Conservation (phyloP, 2,888 invertebrate genomes). For the Calliphora vomitoria region DNA sequence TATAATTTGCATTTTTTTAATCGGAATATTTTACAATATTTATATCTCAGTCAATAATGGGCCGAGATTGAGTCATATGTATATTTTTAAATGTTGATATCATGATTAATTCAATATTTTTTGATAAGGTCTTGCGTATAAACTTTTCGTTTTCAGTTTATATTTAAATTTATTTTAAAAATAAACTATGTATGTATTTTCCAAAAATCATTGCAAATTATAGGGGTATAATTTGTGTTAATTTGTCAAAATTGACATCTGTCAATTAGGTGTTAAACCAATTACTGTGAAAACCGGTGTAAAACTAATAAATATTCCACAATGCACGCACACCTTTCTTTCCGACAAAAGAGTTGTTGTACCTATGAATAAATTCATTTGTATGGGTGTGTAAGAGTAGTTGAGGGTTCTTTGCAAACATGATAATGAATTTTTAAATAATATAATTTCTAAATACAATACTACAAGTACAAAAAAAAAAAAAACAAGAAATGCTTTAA, state of each 20-base stretch:
- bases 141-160: no score
- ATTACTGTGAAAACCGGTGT: not conserved
- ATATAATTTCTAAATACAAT: not conserved
- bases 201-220: no score
- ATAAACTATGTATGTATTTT: no score
- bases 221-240: no score
- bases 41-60: no score
- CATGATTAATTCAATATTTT: no score
- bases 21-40: no score
- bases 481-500: slow-evolving; percentile 5
- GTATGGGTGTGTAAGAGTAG: not conserved
- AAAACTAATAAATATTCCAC: not conserved
- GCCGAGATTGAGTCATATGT: no score
- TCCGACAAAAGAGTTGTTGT: not conserved
- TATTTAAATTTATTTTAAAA: no score
- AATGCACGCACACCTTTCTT: not conserved
- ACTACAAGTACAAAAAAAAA: not conserved
- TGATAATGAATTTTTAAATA: slow-evolving; percentile 32
- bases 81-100: no score
- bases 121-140: no score
- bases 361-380: not conserved
- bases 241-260: not conserved
- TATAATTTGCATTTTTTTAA: no score
- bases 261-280: not conserved
- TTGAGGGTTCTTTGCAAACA: not conserved